Base-by-base conservation (phyloP, 2,797 vertebrate species). In the Gobio occitaniae region DNA sequence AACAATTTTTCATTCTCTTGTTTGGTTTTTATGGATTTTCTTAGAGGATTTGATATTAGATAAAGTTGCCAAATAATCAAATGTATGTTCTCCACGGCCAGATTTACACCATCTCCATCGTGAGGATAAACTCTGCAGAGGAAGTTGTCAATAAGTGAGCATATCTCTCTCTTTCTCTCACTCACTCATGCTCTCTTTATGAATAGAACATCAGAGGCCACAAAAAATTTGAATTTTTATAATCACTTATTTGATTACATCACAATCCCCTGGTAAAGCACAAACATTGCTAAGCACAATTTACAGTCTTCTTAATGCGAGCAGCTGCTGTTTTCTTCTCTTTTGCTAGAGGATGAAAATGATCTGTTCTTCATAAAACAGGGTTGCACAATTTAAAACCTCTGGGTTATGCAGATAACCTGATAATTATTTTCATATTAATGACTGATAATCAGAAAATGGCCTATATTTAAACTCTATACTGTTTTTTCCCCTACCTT, bases 211-310 rank as follows among this genome's bases (percentile, higher is more conserved):
- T 66, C 16, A 36, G 44, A 36, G 44, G 29, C 25, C 32, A 50
- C 44, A 68, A 47, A 36, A 50, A 68, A 36, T 3, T 5, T 36
- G 21, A 1, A 13, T 52, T 44, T 71, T 82, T 38, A 8, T 71
- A 81, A 71, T 21, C 38, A 5, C 68, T 71, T 17, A 82, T 56
- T 81, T 81, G 11, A 70, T 56, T 70, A 56, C 19, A 17, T 71
- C 21, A 17, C 48, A 70, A 81, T 25, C 66, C 9, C 36, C n/a
- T 78, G 56, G 41, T 38, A 47, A 47, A 78, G 61, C 25, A 29
- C 15, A 79, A 44, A 78, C n/a, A 19, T 66, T 81, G 1, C 21
- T 52, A 16, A 80, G 32, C 32, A 13, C 17, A 52, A 16, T 44
- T 70, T 70, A 32, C 4, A 25, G 61, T 13, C 29, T 36, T 47